These are phyloP conservation scores for Rhagonycha fulva DNA, from an alignment of 2,888 invertebrate genomes.

Conservation along the genomic window DNA sequence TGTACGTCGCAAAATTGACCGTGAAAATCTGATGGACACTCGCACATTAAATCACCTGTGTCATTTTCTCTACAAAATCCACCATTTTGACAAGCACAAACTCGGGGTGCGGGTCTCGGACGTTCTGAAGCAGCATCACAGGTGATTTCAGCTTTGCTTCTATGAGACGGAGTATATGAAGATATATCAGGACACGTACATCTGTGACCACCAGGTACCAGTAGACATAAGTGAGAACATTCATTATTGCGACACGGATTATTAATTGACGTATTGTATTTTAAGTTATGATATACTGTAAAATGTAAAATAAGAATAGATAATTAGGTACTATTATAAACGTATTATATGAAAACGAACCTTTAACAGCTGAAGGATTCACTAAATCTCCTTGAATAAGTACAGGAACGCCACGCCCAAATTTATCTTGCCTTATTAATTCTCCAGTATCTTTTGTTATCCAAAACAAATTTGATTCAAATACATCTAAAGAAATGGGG, in stretches of 20 bases:
- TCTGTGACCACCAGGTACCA: slow-evolving; percentile 84
- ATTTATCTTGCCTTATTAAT: slow-evolving; percentile 90
- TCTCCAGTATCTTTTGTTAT: slow-evolving; percentile 88
- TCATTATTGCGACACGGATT: slow-evolving; percentile 72
- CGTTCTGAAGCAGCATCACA: slow-evolving; percentile 86
- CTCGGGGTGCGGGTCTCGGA: slow-evolving; percentile 72
- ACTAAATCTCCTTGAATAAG: slow-evolving; percentile 81
- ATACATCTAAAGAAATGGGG: slow-evolving; percentile 89
- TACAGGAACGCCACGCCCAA: slow-evolving; percentile 90
- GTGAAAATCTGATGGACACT: slow-evolving; percentile 71
- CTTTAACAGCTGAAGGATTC: slow-evolving; percentile 85
- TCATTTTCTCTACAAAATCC: slow-evolving; percentile 71
- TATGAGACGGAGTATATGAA: slow-evolving; percentile 56
- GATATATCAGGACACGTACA: slow-evolving; percentile 86
- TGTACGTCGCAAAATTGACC: slow-evolving; percentile 76
- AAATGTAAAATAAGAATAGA: slow-evolving; percentile 23
- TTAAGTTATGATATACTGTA: slow-evolving; percentile 77
- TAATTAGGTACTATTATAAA: neutral
- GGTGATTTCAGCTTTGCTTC: slow-evolving; percentile 64
- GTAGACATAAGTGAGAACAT: slow-evolving; percentile 92
- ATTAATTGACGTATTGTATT: slow-evolving; percentile 76
- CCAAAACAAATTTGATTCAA: slow-evolving; percentile 93
- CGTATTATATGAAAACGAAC: slow-evolving; percentile 49
- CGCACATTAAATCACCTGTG: slow-evolving; percentile 68
- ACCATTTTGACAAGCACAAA: slow-evolving; percentile 87